Conservation (phyloP, 2,888 invertebrate species). For the Drosophila mettleri region DNA sequence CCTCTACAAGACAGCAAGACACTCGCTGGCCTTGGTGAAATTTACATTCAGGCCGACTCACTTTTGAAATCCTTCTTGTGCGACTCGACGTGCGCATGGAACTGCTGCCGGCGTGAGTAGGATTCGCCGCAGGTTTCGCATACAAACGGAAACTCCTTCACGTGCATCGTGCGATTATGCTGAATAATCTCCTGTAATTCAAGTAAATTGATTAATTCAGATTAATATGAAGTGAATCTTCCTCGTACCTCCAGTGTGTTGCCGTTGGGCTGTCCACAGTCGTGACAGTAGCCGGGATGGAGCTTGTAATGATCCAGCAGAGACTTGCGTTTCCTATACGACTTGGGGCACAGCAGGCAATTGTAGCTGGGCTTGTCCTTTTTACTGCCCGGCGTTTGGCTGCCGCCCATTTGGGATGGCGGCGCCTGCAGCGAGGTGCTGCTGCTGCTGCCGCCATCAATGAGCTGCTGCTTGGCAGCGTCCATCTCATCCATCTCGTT, state of each 20-base stretch:
- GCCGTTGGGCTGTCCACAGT: constrained; percentile 84
- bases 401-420: constrained; percentile 64
- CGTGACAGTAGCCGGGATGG: constrained; percentile 85
- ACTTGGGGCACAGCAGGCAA: constrained; percentile 84
- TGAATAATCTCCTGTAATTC: constrained; percentile 82
- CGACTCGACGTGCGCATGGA: constrained; percentile 85
- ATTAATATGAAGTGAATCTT: neutral
- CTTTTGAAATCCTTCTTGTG: constrained; percentile 85
- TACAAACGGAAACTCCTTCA: constrained; percentile 85
- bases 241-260: constrained; percentile 81
- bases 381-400: constrained; percentile 69
- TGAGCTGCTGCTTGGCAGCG: constrained; percentile 80
- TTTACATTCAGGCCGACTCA: constrained; percentile 83
- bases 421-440: constrained; percentile 82
- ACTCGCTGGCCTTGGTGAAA: constrained; percentile 65
- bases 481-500: constrained; percentile 80
- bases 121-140: constrained; percentile 85
- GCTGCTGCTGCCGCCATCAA: constrained; percentile 83
- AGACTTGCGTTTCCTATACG: constrained; percentile 84
- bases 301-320: constrained; percentile 84
- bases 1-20: constrained; percentile 1
- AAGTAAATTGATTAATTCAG: neutral
- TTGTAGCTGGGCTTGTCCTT: constrained; percentile 84
- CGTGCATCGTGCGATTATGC: constrained; percentile 84
- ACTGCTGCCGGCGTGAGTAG: constrained; percentile 84